These are phyloP conservation scores for Pituophis catenifer DNA, from an alignment of 2,113 vertebrate species.

Conservation along the genomic window DNA sequence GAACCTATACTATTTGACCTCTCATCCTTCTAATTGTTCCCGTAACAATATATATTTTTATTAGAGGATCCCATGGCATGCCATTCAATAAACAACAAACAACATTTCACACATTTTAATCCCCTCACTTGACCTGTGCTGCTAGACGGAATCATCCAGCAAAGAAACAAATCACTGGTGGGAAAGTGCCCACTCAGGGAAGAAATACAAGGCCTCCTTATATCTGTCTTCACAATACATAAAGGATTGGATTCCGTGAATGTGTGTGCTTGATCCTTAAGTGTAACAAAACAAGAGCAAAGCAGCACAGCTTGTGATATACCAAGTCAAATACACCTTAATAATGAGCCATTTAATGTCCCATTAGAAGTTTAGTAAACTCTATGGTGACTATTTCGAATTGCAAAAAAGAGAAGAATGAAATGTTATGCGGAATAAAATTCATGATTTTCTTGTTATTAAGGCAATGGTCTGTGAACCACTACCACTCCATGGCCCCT, in stretches of 20 bases:
- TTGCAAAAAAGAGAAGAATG: neutral
- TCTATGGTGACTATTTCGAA: neutral
- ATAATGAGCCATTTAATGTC: neutral
- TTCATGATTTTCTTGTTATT: neutral
- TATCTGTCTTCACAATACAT: neutral
- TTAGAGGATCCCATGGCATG: conserved; percentile 29
- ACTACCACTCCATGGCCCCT: neutral
- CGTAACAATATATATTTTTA: conserved; percentile 25
- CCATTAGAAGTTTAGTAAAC: neutral
- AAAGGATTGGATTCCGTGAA: neutral
- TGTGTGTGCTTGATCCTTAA: neutral
- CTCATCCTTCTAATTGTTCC: conserved; percentile 28
- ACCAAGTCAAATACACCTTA: neutral
- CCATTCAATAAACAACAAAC: conserved; percentile 47
- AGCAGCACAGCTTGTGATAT: neutral
- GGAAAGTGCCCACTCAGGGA: conserved; percentile 16
- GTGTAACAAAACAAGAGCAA: conserved; percentile 18
- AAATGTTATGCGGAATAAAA: neutral
- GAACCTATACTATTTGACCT: conserved; percentile 11
- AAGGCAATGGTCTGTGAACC: neutral
- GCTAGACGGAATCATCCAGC: conserved; percentile 22
- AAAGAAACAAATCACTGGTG: conserved; percentile 19
- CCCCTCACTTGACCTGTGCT: neutral
- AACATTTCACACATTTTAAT: conserved; percentile 15
- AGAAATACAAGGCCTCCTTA: neutral